Conservation (phyloP, 2,888 invertebrate species). For the Athrips mouffetella region DNA sequence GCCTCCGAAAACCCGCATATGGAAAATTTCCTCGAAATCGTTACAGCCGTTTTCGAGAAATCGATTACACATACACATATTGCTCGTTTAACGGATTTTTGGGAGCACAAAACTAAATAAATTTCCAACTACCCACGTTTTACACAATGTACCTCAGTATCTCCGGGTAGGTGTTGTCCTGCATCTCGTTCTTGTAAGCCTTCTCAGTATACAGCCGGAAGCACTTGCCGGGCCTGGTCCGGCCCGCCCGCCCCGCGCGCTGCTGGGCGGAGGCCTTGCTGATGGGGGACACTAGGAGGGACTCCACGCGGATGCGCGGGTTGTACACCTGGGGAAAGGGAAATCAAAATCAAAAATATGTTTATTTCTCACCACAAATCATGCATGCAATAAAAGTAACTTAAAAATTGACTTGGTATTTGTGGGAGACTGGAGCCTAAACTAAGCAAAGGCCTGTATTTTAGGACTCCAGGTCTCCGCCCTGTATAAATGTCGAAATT, state of each 20-base stretch:
- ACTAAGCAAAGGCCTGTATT: no score
- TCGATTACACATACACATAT: no score
- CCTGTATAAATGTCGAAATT: no score
- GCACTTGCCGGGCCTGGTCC: slow-evolving; percentile 99
- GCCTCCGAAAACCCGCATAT: background rate
- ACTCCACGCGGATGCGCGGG: slow-evolving; percentile 94
- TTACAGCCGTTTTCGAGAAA: no score
- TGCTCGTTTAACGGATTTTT: no score
- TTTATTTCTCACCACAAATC: no score
- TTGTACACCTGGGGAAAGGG: slow-evolving; percentile 80
- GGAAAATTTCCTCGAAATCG: no score
- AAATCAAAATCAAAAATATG: background rate
- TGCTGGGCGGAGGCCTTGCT: slow-evolving; percentile 99
- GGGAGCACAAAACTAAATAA: background rate
- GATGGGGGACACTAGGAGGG: slow-evolving; percentile 97
- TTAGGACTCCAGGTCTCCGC: no score
- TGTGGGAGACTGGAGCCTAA: no score
- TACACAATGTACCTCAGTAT: slow-evolving; percentile 78
- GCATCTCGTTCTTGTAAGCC: slow-evolving; percentile 97
- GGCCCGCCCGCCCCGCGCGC: slow-evolving; percentile 97
- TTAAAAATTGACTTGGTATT: no score
- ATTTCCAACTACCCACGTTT: slow-evolving; percentile 23
- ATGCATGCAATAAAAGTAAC: no score
- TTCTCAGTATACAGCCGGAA: slow-evolving; percentile 97
- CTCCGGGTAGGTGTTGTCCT: slow-evolving; percentile 99